Base-by-base conservation (phyloP, 2,888 invertebrate genomes). In the Drosophila cracens region DNA sequence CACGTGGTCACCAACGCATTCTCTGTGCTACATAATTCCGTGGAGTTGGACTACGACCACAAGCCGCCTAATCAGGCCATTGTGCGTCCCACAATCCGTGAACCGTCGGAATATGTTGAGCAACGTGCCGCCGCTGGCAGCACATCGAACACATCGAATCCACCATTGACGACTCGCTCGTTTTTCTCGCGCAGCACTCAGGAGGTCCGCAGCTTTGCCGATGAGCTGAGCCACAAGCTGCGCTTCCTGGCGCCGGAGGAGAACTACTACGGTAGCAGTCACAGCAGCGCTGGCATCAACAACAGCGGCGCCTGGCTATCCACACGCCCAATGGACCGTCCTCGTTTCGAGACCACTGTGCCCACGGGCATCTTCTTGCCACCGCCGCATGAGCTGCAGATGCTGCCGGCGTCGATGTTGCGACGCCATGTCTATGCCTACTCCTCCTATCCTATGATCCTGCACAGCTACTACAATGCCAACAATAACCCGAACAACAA, bases 261-360 rank as follows among this genome's bases (percentile, higher is more conserved):
- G 87, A 83, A 86, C 65, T 78, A 83, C 60, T 76, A 76, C 78
- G 76, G 53, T 5, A 75, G 86, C 33, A 54, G 78, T 49, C 57
- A 73, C 38, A 76, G 68, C 70, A 56, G 68, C 52, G 56, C 16
- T 25, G 59, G 29, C 68, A 60, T 61, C 62, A 78, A 70, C 57
- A 71, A 66, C 71, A 53, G 61, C 62, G 78, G 69, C 51, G 70
- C 70, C 69, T 82, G 75, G 69, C 33, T 65, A n/a, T 64, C 72
- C 29, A 8, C 92, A 11, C 91, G 63, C 1, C 70, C 67, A 49
- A 77, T 85, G 51, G 93, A 93, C 56, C 93, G 94, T 70, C 95
- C 95, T 69, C 95, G 96, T 13, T 97, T 97, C 90, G 95, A 97
- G 76, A 97, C 97, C 13, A 97, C 97, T 0, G 97, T 97, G 51